Base-by-base conservation (phyloP, 2,888 invertebrate genomes). In the Drepana falcataria region DNA sequence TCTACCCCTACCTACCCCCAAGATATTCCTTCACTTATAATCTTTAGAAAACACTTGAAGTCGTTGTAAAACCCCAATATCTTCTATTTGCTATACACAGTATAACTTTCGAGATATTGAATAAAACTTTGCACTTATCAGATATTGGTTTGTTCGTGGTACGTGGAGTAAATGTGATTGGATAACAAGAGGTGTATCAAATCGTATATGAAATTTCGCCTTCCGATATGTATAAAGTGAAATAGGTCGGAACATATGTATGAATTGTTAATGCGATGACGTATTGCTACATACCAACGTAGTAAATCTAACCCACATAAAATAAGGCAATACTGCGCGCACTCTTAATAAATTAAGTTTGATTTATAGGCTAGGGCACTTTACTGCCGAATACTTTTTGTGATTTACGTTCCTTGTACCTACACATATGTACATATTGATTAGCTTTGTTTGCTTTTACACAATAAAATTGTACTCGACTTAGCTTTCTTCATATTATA, bases 301-400 rank as follows among this genome's bases (percentile, higher is more conserved):
- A 9, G 44, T 3, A 6, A 44, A 44, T 53, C 53, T 40, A 52
- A 57, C 54, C 56, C 53, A 60, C 52, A 52, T 44, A 44, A 44
- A 44, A 44, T 44, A 44, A 44, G 44, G 44, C 9, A 44, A 44
- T 44, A 7, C 44, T 6, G 9, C 44, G 9, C 44, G 6, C 44
- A 44, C 44, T 44, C 44, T 44, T 44, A 6, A 44, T 44, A 44
- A 44, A 44, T 44, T 44, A 44, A 44, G 44, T 44, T 44, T 44
- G 44, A 44, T 44, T 44, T 44, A 44, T 44, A 44, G 44, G 44
- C 44, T 9, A 44, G 9, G 44, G 44, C 44, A 44, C 44, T 44
- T 44, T 44, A 44, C 44, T 44, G 9, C 44, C 44, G 44, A 44
- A 44, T 44, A 44, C 44, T 44, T 44, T 44, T 44, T 44, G 44